Percentiles rank a stretch among this genome's conserved stretches.
Evolutionary conservation across 1,140 invertebrate genomes (phyloP).

Genomic region (Drosophila kohkoa): DNA sequence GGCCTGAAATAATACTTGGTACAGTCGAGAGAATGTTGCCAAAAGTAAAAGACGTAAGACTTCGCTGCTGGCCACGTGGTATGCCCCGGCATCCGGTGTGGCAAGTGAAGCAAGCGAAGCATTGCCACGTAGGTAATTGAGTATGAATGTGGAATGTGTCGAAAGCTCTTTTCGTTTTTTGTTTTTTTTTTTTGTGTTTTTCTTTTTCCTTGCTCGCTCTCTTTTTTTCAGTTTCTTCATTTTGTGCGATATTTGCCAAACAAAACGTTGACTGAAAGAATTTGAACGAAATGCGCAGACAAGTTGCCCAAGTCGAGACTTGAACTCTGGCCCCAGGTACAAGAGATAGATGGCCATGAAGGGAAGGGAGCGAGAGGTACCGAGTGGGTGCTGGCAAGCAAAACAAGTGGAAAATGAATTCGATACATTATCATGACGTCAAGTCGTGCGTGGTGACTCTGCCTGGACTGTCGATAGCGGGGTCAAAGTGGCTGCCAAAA

Average conservation of each 20-base stretch:
- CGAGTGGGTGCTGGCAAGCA: slow-evolving; percentile 63
- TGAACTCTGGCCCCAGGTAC: slow-evolving; percentile 24
- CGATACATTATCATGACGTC: slow-evolving; percentile 82
- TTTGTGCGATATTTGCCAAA: slow-evolving; percentile 73
- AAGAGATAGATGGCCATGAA: no score
- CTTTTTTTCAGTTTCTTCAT: not conserved
- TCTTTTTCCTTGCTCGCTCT: no score
- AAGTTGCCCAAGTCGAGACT: slow-evolving; percentile 3
- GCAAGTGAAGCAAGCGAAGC: slow-evolving; percentile 18
- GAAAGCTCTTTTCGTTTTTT: slow-evolving; percentile 57
- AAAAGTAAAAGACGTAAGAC: not conserved
- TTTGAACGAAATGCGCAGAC: slow-evolving; percentile 11
- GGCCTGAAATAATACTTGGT: not conserved
- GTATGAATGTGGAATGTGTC: slow-evolving; percentile 81
- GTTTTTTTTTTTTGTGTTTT: not conserved
- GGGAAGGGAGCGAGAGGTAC: not conserved
- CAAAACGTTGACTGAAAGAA: slow-evolving; percentile 59
- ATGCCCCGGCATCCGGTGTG: slow-evolving; percentile 34
- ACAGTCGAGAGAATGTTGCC: not conserved
- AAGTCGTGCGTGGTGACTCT: slow-evolving; percentile 73
- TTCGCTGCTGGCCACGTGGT: slow-evolving; percentile 34
- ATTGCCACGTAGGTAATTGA: slow-evolving; percentile 77
- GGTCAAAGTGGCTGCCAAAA: slow-evolving; percentile 69
- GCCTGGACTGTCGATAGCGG: slow-evolving; percentile 1
- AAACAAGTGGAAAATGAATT: slow-evolving; percentile 82